phyloP scores from a whole-genome alignment of 2,113 vertebrate species.

The Spermophilus dauricus region DNA sequence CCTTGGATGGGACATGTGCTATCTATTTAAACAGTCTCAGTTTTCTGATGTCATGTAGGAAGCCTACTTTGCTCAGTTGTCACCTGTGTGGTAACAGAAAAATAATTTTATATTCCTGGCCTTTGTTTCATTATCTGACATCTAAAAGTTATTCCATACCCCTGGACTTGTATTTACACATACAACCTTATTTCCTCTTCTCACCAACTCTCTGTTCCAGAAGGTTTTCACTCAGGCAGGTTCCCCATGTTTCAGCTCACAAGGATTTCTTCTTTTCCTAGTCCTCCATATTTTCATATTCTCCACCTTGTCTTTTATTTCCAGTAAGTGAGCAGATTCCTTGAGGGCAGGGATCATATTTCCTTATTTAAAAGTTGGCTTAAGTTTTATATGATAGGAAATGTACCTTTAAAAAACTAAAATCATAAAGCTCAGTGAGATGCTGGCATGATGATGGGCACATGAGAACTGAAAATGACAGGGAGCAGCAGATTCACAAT shows the following conservation, averaged over 20 bases:
- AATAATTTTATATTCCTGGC: not conserved
- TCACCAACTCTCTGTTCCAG: not conserved
- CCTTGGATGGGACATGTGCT: not conserved
- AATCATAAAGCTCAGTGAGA: not conserved
- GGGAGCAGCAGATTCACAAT: not conserved
- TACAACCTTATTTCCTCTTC: not conserved
- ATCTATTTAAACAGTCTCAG: not conserved
- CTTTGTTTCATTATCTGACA: not conserved
- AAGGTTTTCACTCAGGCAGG: not conserved
- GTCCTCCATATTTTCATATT: not conserved
- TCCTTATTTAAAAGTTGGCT: not conserved
- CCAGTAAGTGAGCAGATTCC: not conserved
- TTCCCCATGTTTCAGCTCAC: not conserved
- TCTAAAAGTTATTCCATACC: not conserved
- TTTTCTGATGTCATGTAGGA: not conserved
- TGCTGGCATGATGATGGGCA: not conserved
- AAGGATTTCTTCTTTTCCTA: not conserved
- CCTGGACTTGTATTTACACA: not conserved
- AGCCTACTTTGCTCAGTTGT: not conserved
- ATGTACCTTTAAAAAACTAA: not conserved
- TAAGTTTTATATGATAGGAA: slow-evolving; percentile 6
- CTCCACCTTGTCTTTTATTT: slow-evolving; percentile 11
- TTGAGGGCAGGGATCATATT: not conserved
- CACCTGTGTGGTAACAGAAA: not conserved
- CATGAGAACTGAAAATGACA: not conserved